phyloP scores from a whole-genome alignment of 2,113 vertebrate genomes.

The Mormyrus iriodes region DNA sequence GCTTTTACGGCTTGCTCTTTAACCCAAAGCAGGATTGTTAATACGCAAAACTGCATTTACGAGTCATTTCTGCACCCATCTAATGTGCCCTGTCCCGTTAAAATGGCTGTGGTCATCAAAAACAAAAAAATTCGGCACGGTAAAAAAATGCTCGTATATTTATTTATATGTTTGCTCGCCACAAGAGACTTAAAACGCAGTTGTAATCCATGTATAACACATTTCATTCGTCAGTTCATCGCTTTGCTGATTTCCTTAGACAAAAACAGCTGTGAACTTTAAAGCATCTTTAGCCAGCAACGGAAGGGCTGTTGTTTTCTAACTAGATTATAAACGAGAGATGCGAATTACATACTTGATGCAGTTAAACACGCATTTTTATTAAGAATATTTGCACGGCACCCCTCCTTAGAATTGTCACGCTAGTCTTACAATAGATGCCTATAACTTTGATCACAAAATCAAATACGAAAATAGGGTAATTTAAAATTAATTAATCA shows the following conservation, averaged over 20 bases:
- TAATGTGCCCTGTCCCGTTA: constrained; percentile 14
- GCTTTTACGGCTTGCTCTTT: constrained; percentile 34
- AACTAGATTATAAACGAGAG: neutral
- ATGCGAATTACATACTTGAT: neutral
- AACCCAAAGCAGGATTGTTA: constrained; percentile 27
- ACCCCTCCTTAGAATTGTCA: neutral
- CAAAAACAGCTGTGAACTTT: neutral
- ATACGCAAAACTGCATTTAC: constrained; percentile 26
- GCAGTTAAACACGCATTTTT: neutral
- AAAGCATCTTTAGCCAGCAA: neutral
- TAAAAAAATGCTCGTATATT: neutral
- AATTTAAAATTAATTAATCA: neutral
- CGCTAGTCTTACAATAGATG: neutral
- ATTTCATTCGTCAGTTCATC: neutral
- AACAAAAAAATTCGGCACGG: neutral
- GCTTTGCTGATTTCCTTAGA: neutral
- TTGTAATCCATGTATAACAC: neutral
- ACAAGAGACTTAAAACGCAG: neutral
- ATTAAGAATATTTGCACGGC: neutral
- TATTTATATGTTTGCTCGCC: neutral
- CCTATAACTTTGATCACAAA: neutral
- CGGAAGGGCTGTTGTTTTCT: neutral
- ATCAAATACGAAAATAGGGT: neutral
- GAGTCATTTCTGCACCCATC: constrained; percentile 27
- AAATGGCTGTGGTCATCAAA: neutral